A percentile compares a stretch with the other conserved stretches of the same genome.
phyloP scores from a whole-genome alignment of 2,113 vertebrate genomes.

The Rhabdornis inornatus region DNA sequence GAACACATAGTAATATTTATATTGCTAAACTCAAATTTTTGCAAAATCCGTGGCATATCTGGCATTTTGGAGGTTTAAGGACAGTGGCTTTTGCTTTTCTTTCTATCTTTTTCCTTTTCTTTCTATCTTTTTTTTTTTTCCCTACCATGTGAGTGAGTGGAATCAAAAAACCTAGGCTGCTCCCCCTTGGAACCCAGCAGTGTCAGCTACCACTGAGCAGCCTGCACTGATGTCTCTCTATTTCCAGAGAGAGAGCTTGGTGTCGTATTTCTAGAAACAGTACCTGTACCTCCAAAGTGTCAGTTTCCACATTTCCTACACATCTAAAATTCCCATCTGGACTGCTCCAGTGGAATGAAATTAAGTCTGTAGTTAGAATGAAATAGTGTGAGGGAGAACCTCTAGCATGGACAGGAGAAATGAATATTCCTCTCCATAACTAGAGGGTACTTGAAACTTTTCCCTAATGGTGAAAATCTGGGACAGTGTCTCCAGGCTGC shows the following conservation, averaged over 20 bases:
- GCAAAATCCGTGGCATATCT: neutral
- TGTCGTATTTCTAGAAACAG: neutral
- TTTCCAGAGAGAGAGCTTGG: neutral
- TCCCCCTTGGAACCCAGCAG: neutral
- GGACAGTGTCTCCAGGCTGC: neutral
- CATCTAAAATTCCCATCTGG: neutral
- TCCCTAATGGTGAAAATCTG: neutral
- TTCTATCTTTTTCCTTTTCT: neutral
- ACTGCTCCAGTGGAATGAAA: neutral
- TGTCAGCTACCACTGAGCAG: neutral
- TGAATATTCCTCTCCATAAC: neutral
- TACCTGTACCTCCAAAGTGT: neutral
- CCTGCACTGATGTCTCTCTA: neutral
- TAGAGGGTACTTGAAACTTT: neutral
- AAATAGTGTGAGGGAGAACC: neutral
- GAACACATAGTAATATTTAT: neutral
- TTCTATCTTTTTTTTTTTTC: neutral
- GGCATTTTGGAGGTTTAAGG: neutral
- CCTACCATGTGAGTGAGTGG: rapidly evolving
- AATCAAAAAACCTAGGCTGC: neutral
- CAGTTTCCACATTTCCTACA: neutral
- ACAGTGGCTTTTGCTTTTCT: neutral
- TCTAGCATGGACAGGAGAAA: neutral
- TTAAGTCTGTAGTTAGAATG: neutral
- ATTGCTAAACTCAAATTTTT: neutral